Conservation (phyloP, 2,113 vertebrate species). For the Chloropsis hardwickii region DNA sequence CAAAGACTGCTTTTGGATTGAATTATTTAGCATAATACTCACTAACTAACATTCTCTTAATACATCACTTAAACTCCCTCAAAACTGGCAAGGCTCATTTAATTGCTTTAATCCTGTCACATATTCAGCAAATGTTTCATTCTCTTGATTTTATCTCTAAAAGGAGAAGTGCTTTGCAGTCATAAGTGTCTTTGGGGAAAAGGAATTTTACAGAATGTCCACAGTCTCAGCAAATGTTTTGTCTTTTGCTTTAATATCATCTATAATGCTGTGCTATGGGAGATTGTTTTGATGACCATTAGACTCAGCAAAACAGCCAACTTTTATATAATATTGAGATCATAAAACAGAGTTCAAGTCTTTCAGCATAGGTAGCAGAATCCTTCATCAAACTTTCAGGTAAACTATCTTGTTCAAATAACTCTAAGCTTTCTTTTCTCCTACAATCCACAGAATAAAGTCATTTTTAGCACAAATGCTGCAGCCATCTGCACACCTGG, state of each 20-base stretch:
- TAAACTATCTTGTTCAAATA: background rate
- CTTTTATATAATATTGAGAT: background rate
- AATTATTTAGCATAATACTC: background rate
- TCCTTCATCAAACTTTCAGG: background rate
- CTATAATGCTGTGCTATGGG: background rate
- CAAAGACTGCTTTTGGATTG: background rate
- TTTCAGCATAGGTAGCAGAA: background rate
- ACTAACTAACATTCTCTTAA: background rate
- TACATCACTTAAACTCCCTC: background rate
- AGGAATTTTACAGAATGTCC: background rate
- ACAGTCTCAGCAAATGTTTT: background rate
- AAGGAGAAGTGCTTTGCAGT: background rate
- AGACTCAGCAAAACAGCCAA: background rate
- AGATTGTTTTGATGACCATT: background rate
- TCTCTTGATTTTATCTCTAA: conserved; percentile 16
- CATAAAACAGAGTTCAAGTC: background rate
- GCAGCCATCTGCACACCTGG: background rate
- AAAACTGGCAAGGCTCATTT: background rate
- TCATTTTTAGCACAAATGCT: background rate
- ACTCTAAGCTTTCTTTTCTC: background rate
- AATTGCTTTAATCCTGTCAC: background rate
- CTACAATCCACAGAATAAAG: background rate
- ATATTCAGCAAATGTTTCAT: conserved; percentile 1
- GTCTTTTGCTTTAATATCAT: background rate
- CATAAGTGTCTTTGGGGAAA: background rate